Evolutionary conservation across 2,113 vertebrate species (phyloP), one percentile per base, ranked within the genome.

Genomic region (Apus apus): DNA sequence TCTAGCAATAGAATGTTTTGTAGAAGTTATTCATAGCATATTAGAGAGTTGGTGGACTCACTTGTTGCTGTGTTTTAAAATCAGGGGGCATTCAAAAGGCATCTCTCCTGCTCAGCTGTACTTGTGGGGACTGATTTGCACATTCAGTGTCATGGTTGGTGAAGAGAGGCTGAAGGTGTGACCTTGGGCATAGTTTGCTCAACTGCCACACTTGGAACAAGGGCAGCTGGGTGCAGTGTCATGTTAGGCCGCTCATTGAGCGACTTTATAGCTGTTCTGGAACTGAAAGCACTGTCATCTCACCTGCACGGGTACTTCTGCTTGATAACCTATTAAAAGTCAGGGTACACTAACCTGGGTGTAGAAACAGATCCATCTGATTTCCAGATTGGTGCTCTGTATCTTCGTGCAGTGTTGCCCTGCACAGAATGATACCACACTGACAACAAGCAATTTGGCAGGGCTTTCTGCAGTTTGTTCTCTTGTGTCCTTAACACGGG

Each of bases 11-110:
- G 50, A 32, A 20, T 46, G 8, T 48, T 29, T 34, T 57, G 43
- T 32, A 15, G 3, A 70, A 54, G 22, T 78, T 87, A 40, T 15
- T 56, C 1, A 1, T 15, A 48, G 54, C 0, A 0, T 51, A 11
- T 21, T 13, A 32, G 45, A 68, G 30, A 21, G 50, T n/a, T 67
- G 65, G 21, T 83, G 34, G 26, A 72, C 53, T 72, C 26, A 15
- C 29, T 68, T 51, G 21, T 48, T 62, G 45, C 74, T 62, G 20
- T 12, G 64, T 23, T 89, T 87, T 17, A 70, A 45, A 48, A 45
- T 70, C 26, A 45, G 38, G 68, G 32, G 26, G 11, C 5, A 1
- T 87, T 82, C 61, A 64, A 45, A 56, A 91, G 75, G 22, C 20
- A 17, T 85, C 17, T 93, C 6, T 78, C 34, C 29, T 67, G 32